Percentiles rank a stretch among this genome's conserved stretches.
phyloP scores from a whole-genome alignment of 2,888 invertebrate genomes.

The Lycophotia porphyrea region DNA sequence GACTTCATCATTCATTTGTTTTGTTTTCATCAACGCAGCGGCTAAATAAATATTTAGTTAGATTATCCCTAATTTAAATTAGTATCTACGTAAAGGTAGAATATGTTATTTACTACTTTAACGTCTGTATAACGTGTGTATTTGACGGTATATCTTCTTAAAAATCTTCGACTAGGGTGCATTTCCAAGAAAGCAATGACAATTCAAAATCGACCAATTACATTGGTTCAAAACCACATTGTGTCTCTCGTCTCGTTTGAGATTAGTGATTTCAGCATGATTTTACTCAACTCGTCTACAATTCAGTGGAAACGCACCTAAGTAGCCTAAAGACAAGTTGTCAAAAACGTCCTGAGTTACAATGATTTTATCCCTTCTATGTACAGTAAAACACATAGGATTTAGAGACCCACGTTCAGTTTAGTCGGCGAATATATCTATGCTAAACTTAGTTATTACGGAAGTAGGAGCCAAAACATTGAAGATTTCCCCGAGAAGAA shows the following conservation, averaged over 20 bases:
- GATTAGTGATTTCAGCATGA: not conserved
- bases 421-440: not conserved
- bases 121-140: too few species aligned
- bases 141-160: not conserved
- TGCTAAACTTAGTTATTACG: not conserved
- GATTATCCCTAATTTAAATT: too few species aligned
- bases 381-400: not conserved
- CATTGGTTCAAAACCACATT: not conserved
- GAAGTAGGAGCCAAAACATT: not conserved
- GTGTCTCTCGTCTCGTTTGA: not conserved
- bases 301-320: not conserved
- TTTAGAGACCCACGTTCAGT: not conserved
- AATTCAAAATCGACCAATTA: not conserved
- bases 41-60: constrained; percentile 5
- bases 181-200: not conserved
- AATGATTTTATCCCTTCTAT: not conserved
- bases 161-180: not conserved
- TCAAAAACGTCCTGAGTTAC: not conserved
- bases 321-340: not conserved
- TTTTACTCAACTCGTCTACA: too few species aligned
- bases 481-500: not conserved
- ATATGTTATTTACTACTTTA: not conserved
- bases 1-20: not conserved
- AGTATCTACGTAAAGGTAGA: too few species aligned
- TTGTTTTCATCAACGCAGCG: constrained; percentile 5